Base-by-base conservation (phyloP, 2,888 invertebrate genomes). In the Eumacrocentrus americanus region DNA sequence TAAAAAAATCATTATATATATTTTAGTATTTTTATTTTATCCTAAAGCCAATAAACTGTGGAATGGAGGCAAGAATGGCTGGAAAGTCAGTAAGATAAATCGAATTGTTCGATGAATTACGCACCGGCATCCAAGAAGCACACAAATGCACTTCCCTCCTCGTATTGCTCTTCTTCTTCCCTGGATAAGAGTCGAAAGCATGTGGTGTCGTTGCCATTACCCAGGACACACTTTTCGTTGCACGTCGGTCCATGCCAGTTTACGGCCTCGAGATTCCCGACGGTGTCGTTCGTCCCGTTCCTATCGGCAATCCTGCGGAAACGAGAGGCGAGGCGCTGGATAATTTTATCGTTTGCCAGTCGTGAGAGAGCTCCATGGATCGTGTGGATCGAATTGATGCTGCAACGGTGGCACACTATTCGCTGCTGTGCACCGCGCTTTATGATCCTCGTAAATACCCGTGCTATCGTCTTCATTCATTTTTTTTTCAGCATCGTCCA, bases 381-480 rank as follows among this genome's bases (percentile, higher is more conserved):
- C 20, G 46, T 20, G 34, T 51, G 11, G 20, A 34, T 54, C 20
- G 46, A 51, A 53, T 53, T 29, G 47, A 46, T 58, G 44, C 20
- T 51, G 29, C 51, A 44, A 44, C 44, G 16, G 47, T 54, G 40
- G 52, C 52, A 52, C 23, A 46, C 46, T 22, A 52, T 52, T 18
- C 48, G 40, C 56, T 40, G 12, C 34, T 20, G 48, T 52, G 46
- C 25, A 52, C 29, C 34, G 29, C 42, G 48, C 40, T 59, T 59
- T 59, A 59, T 59, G 60, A 48, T 23, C 48, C 29, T 54, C 54
- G 53, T 60, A 54, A 60, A 59, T 59, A 59, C 54, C 40, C 40
- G 23, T n/a, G 20, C 25, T 42, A 34, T 44, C 37, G n/a, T 34
- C 40, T 42, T 48, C 48, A 47, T 54, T 60, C 42, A 46, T 46